Conservation (phyloP, 2,113 vertebrate genomes). For the Dromiciops gliroides region DNA sequence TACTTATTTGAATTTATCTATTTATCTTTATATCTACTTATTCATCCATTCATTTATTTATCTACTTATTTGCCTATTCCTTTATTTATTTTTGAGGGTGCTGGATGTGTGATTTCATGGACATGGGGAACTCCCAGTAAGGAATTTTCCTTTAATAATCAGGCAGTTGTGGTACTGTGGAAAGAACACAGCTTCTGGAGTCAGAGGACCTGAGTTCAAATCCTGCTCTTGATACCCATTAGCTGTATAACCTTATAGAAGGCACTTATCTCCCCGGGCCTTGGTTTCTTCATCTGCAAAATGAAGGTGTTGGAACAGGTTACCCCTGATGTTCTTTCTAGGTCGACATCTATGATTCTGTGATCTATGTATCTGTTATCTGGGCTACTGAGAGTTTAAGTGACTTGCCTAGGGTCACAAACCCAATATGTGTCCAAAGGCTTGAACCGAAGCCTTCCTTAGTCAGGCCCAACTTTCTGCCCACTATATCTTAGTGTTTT, state of each 20-base stretch:
- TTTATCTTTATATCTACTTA: neutral
- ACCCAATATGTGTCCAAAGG: neutral
- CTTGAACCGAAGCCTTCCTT: neutral
- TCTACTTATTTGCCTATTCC: neutral
- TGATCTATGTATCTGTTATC: neutral
- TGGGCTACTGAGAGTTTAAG: neutral
- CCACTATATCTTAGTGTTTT: neutral
- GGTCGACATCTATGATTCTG: neutral
- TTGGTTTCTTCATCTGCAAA: neutral
- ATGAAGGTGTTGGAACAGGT: neutral
- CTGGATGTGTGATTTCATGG: neutral
- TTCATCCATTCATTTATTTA: neutral
- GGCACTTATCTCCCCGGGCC: neutral
- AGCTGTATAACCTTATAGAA: neutral
- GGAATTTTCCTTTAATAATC: neutral
- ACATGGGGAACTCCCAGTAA: neutral
- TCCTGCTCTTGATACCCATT: neutral
- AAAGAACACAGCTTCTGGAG: neutral
- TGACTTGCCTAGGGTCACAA: neutral
- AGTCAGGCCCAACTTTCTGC: neutral
- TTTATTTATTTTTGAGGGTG: neutral
- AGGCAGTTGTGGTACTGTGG: neutral
- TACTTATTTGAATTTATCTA: neutral
- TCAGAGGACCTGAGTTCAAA: neutral
- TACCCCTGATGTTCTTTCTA: neutral